Evolutionary conservation across 1,140 invertebrate genomes (phyloP), one percentile per base, ranked within the genome.

Genomic region (Lutraria rhynchaena): DNA sequence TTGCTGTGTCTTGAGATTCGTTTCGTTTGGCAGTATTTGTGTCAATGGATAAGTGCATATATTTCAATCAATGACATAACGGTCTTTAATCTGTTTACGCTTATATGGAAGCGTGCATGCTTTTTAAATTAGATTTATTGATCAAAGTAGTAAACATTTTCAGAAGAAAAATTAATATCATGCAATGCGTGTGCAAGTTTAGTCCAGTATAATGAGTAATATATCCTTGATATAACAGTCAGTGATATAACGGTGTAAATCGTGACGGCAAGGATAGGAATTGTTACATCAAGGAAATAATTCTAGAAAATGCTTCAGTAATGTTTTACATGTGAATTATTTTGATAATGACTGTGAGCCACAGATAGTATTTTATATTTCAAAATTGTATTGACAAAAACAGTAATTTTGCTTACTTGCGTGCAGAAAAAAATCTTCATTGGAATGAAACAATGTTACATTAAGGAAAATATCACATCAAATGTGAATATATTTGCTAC

Each of bases 271-370:
- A 49, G 44, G 44, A 49, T 49, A 49, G 11, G 19, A 49, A 11
- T 49, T 49, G 44, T 49, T 49, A 49, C 44, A 49, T 49, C 44
- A 49, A 49, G 44, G 44, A 49, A 49, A 49, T 19, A 49, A 49
- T 49, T 49, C 44, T 19, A 49, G 44, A 49, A 49, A 49, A 49
- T 49, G 44, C 19, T 19, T 19, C 11, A 11, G 44, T 49, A 49
- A 11, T 49, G 44, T 11, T 11, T 49, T 49, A 19, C 44, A 49
- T 9, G 44, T 49, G 44, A 49, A 49, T 49, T 9, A 11, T 9
- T 49, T 49, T 49, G 44, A 49, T 49, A 49, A 49, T 49, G 44
- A 49, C 44, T 49, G 44, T 11, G 11, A 49, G 44, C 44, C 44
- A 49, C 19, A 49, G 19, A 49, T 49, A 49, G 44, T 19, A 49